Conservation (phyloP, 2,113 vertebrate species). For the Eulemur rufifrons region DNA sequence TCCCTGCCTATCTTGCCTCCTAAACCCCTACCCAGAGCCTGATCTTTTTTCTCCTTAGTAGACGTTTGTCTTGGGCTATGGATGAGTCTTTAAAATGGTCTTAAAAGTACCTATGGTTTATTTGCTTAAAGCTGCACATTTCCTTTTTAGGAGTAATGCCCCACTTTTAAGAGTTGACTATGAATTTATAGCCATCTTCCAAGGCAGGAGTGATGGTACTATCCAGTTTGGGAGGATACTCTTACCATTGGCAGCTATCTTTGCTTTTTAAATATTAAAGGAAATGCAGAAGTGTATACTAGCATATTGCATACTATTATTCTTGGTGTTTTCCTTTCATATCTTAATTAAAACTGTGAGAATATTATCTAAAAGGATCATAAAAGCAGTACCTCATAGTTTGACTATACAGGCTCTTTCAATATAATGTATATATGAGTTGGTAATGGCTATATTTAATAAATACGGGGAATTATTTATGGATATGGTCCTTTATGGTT, state of each 20-base stretch:
- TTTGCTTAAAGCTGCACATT: conserved; percentile 51
- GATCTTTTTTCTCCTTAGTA: conserved; percentile 53
- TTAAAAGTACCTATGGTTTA: conserved; percentile 55
- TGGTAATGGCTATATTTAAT: not conserved
- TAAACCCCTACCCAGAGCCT: not conserved
- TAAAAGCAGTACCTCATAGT: not conserved
- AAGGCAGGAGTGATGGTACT: not conserved
- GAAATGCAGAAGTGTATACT: not conserved
- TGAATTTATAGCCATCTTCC: not conserved
- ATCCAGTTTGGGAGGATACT: not conserved
- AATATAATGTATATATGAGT: not conserved
- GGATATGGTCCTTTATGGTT: not conserved
- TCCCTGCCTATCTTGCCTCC: not conserved
- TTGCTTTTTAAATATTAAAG: not conserved
- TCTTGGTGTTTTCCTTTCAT: not conserved
- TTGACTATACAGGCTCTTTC: not conserved
- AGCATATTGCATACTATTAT: not conserved
- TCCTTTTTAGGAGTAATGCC: conserved; percentile 51
- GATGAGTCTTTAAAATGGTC: conserved; percentile 55
- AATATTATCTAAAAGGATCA: not conserved
- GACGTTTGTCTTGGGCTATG: conserved; percentile 44
- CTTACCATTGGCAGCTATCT: not conserved
- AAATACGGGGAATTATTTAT: not conserved
- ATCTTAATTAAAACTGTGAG: not conserved
- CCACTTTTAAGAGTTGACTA: not conserved